Percentiles rank a stretch among this genome's conserved stretches.
Conservation (phyloP, 1,140 invertebrate genomes). For the Drosophila lacteicornis region DNA sequence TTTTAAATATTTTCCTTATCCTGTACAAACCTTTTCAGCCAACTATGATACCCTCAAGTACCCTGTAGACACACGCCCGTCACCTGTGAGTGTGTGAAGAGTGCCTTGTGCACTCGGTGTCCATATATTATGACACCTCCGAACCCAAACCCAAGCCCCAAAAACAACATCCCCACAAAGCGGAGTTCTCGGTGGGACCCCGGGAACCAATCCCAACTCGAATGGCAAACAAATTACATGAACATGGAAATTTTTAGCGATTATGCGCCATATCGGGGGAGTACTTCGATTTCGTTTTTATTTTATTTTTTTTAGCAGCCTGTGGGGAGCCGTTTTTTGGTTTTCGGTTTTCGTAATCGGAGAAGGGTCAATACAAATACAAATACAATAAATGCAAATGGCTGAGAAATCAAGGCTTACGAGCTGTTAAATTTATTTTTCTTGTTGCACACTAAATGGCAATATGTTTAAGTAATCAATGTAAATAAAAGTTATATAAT, state of each 20-base stretch:
- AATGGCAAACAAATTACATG: slow-evolving; percentile 56
- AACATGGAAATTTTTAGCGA: slow-evolving; percentile 49
- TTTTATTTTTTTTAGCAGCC: slow-evolving; percentile 16
- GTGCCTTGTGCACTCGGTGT: slow-evolving; percentile 41
- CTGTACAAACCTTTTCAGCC: too few species aligned
- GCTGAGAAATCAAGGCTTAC: slow-evolving; percentile 5
- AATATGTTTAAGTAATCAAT: slow-evolving; percentile 14
- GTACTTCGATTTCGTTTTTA: slow-evolving; percentile 23
- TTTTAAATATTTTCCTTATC: too few species aligned
- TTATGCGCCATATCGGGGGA: slow-evolving; percentile 50
- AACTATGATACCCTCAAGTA: not conserved
- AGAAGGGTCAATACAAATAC: slow-evolving; percentile 19
- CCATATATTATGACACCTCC: slow-evolving; percentile 55
- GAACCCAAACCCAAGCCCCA: not conserved
- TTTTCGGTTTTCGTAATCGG: not conserved
- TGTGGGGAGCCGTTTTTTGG: slow-evolving; percentile 28
- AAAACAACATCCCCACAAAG: not conserved
- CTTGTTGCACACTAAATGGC: not conserved
- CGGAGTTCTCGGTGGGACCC: not conserved
- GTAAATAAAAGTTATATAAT: not conserved
- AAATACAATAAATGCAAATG: slow-evolving; percentile 10
- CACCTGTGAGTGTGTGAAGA: slow-evolving; percentile 37
- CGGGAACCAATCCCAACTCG: slow-evolving; percentile 24
- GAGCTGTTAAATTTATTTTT: not conserved
- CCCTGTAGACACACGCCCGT: not conserved